These are phyloP conservation scores for Myxocyprinus asiaticus DNA, from an alignment of 2,113 vertebrate genomes.

Conservation along the genomic window DNA sequence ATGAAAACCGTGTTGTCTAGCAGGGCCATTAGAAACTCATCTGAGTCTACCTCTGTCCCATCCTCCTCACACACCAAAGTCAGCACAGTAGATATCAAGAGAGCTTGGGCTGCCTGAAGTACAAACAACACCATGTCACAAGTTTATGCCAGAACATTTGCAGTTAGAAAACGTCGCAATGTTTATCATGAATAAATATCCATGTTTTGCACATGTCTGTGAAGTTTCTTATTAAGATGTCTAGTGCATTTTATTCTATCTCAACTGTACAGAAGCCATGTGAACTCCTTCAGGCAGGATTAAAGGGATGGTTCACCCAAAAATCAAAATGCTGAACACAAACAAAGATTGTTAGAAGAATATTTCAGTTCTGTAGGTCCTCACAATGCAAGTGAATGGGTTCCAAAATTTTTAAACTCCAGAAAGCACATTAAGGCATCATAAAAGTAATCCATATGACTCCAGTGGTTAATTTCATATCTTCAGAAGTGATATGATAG, in stretches of 20 bases:
- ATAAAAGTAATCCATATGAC: no score
- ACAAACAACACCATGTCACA: not conserved
- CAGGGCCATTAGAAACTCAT: conserved; percentile 82
- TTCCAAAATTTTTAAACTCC: no score
- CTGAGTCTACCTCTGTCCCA: conserved; percentile 82
- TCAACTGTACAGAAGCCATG: no score
- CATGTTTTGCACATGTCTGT: not conserved
- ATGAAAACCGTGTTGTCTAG: conserved; percentile 83
- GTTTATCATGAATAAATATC: not conserved
- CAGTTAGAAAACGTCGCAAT: not conserved
- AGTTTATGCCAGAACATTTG: not conserved
- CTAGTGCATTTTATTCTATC: not conserved
- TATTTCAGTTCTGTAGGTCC: no score
- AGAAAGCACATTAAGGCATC: no score
- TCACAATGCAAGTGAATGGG: no score
- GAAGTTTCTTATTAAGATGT: not conserved
- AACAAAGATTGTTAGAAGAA: no score
- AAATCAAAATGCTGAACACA: no score
- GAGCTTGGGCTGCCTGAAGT: conserved; percentile 74
- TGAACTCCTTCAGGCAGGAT: no score
- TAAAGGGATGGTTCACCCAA: no score
- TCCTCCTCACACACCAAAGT: conserved; percentile 87
- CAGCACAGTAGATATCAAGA: conserved; percentile 71
- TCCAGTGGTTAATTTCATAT: no score
- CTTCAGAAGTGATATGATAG: no score